These are phyloP conservation scores for Fistularia tabacaria DNA, from an alignment of 2,797 vertebrate species.

Conservation along the genomic window DNA sequence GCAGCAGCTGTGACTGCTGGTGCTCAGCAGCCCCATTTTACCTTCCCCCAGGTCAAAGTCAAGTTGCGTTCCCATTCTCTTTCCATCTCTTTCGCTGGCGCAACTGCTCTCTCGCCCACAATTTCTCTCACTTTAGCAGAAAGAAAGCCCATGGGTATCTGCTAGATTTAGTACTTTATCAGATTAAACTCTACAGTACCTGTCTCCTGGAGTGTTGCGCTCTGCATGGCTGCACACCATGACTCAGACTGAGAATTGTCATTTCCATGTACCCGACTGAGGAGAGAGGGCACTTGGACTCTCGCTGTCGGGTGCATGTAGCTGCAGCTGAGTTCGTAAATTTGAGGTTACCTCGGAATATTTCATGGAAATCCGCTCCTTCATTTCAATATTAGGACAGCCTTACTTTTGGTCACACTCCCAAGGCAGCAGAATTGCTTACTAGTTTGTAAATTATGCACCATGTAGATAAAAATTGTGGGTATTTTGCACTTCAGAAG, in stretches of 20 bases:
- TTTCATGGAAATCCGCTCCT: slow-evolving; percentile 23
- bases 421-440: slow-evolving; percentile 11
- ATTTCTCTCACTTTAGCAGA: slow-evolving; percentile 33
- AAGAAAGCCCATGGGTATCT: slow-evolving; percentile 50
- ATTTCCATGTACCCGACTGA: slow-evolving; percentile 37
- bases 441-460: neutral
- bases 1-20: slow-evolving; percentile 33
- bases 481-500: slow-evolving; percentile 4
- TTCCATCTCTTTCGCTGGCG: neutral
- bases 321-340: slow-evolving; percentile 42
- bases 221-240: slow-evolving; percentile 46
- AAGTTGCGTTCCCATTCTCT: slow-evolving; percentile 22
- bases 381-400: slow-evolving; percentile 29
- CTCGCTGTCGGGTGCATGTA: slow-evolving; percentile 20
- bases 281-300: slow-evolving; percentile 31
- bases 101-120: neutral
- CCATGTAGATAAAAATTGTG: neutral
- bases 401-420: slow-evolving; percentile 21
- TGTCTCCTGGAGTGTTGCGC: slow-evolving; percentile 40
- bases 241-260: slow-evolving; percentile 48
- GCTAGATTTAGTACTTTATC: slow-evolving; percentile 61
- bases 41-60: slow-evolving; percentile 54
- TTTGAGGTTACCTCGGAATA: slow-evolving; percentile 39
- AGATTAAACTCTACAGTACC: slow-evolving; percentile 59
- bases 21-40: slow-evolving; percentile 33